A percentile compares a stretch with the other conserved stretches of the same genome.
phyloP scores from a whole-genome alignment of 1,140 invertebrate species.

The Zophobas atratus region DNA sequence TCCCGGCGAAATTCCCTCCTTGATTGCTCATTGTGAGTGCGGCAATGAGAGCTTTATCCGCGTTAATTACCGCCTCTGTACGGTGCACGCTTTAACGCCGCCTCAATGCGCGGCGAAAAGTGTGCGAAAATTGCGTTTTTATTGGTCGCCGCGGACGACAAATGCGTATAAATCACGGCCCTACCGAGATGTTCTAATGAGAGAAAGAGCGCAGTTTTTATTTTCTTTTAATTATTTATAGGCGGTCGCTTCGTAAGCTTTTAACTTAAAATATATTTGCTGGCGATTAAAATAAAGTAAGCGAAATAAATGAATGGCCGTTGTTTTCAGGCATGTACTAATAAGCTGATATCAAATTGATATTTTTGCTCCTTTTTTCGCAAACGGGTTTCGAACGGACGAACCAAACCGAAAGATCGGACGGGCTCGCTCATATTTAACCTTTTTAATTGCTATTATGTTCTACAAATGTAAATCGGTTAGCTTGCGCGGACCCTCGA shows the following conservation, averaged over 20 bases:
- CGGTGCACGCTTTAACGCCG: conserved; percentile 27
- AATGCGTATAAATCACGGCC: conserved; percentile 27
- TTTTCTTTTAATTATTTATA: conserved; percentile 52
- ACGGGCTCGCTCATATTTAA: conserved; percentile 55
- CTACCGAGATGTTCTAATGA: conserved; percentile 13
- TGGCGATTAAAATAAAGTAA: conserved; percentile 57
- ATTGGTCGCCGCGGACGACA: conserved; percentile 5
- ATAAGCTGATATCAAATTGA: conserved; percentile 58
- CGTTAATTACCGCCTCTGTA: conserved; percentile 32
- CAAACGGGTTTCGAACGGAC: conserved; percentile 47
- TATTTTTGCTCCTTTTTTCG: conserved; percentile 48
- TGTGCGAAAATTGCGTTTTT: conserved; percentile 39
- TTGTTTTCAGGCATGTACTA: conserved; percentile 58
- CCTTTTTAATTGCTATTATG: conserved; percentile 59
- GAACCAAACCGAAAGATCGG: conserved; percentile 49
- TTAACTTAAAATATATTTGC: conserved; percentile 55
- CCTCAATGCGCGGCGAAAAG: conserved; percentile 48
- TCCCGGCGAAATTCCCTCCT: conserved; percentile 20
- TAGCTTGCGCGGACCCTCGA: neutral
- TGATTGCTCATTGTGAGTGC: conserved; percentile 29
- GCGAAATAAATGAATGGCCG: conserved; percentile 55
- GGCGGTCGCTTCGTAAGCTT: conserved; percentile 32
- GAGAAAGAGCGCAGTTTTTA: conserved; percentile 9
- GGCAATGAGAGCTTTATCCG: conserved; percentile 34
- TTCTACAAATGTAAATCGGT: conserved; percentile 43